phyloP scores from a whole-genome alignment of 2,797 vertebrate genomes.

The Amphiprion clarkii region DNA sequence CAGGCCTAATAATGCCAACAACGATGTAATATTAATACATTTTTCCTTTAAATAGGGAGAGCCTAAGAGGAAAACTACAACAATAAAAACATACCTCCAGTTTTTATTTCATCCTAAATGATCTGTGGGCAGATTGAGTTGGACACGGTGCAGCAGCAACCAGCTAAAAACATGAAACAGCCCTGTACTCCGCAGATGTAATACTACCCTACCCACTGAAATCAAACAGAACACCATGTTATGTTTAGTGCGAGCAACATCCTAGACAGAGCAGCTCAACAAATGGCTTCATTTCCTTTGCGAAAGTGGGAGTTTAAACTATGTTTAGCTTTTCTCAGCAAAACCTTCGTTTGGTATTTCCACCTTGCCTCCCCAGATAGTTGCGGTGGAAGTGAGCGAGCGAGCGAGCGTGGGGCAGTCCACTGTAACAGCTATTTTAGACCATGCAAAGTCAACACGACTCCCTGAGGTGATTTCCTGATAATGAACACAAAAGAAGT shows the following conservation, averaged over 20 bases:
- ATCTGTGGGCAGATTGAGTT: conserved; percentile 16
- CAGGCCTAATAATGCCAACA: conserved; percentile 36
- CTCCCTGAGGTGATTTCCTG: conserved; percentile 85
- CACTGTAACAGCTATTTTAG: conserved; percentile 84
- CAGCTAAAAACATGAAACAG: conserved; percentile 18
- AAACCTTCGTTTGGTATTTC: conserved; percentile 70
- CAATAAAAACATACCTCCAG: conserved; percentile 23
- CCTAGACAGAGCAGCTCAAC: conserved; percentile 10
- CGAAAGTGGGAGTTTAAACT: conserved; percentile 59
- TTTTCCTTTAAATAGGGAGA: conserved; percentile 41
- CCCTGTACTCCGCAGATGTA: conserved; percentile 21
- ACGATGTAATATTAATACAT: conserved; percentile 35
- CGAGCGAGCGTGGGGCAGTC: conserved; percentile 57
- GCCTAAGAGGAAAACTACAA: conserved; percentile 22
- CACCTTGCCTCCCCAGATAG: conserved; percentile 68
- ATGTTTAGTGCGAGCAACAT: conserved; percentile 37
- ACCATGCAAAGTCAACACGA: conserved; percentile 83
- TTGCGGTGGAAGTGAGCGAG: conserved; percentile 62
- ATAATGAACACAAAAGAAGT: conserved; percentile 88
- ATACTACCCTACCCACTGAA: conserved; percentile 21
- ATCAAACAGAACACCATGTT: conserved; percentile 27
- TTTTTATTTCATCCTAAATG: conserved; percentile 18
- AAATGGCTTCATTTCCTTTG: conserved; percentile 58
- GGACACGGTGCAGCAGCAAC: conserved; percentile 7
- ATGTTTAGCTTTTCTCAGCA: conserved; percentile 64